Conservation (phyloP, 2,797 vertebrate species). For the Pristis pectinata region DNA sequence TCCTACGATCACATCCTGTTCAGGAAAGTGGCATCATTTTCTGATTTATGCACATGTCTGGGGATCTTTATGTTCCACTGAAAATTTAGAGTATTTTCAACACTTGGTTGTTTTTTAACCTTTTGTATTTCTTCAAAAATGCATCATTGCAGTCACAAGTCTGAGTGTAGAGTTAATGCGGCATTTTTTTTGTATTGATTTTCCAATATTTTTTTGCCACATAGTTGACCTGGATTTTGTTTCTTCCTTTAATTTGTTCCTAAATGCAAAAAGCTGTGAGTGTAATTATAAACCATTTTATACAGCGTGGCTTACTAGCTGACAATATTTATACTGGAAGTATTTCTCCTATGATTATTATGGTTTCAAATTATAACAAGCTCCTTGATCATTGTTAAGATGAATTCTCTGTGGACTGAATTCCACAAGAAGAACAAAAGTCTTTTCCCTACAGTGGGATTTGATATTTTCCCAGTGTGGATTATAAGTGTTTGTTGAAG, state of each 20-base stretch:
- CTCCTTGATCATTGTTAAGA: neutral
- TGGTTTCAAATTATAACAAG: neutral
- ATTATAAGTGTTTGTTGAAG: neutral
- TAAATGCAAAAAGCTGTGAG: neutral
- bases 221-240: neutral
- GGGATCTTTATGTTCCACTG: neutral
- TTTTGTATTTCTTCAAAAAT: neutral
- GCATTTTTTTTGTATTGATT: constrained; percentile 7
- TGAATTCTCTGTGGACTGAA: neutral
- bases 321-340: neutral
- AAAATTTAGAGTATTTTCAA: neutral
- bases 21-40: neutral
- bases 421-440: neutral
- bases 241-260: neutral
- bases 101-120: neutral
- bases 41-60: neutral
- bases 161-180: neutral
- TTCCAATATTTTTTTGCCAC: neutral
- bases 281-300: neutral
- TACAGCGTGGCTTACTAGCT: neutral
- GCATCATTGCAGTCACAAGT: neutral
- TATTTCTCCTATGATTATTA: neutral
- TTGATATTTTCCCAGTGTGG: neutral
- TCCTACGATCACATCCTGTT: neutral
- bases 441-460: neutral